Evolutionary conservation across 92 coral and sea anemone genomes (phyloP).

Genomic region (Paragorgia papillata): DNA sequence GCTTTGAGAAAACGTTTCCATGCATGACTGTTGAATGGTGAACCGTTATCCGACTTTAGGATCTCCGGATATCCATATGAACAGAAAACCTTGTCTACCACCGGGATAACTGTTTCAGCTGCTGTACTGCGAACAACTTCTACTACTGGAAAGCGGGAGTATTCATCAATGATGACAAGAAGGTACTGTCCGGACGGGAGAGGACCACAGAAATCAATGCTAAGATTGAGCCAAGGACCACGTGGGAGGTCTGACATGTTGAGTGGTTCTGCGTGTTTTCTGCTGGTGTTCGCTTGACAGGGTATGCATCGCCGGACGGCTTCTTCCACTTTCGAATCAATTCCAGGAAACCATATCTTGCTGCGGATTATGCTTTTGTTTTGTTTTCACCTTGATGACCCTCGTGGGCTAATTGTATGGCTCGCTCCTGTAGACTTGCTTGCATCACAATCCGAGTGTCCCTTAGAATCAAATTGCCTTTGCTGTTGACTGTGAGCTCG

Average conservation of each 20-base stretch:
- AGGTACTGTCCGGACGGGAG: conserved; percentile 46
- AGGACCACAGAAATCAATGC: conserved; percentile 49
- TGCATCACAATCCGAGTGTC: conserved; percentile 41
- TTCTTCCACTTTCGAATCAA: conserved; percentile 1
- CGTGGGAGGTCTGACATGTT: conserved; percentile 25
- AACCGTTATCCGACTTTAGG: conserved; percentile 50
- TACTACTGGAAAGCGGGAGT: conserved; percentile 41
- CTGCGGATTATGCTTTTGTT: conserved; percentile 35
- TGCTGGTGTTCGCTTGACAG: conserved; percentile 39
- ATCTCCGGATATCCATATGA: conserved; percentile 30
- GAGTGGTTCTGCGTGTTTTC: conserved; percentile 26
- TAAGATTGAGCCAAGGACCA: conserved; percentile 16
- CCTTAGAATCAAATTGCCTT: conserved; percentile 41
- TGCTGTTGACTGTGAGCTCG: conserved; percentile 49
- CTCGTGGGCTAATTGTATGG: conserved; percentile 34
- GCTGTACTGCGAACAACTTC: conserved; percentile 33
- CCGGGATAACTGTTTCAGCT: conserved; percentile 21
- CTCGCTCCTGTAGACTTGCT: conserved; percentile 11
- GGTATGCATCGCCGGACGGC: conserved; percentile 19
- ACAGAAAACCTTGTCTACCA: conserved; percentile 37
- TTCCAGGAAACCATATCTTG: conserved; percentile 33
- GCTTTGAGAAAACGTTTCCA: conserved; percentile 29
- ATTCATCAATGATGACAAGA: conserved; percentile 33
- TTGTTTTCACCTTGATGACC: conserved; percentile 33
- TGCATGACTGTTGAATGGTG: conserved; percentile 48